phyloP scores from a whole-genome alignment of 2,113 vertebrate genomes.

The Calidris pygmaea region DNA sequence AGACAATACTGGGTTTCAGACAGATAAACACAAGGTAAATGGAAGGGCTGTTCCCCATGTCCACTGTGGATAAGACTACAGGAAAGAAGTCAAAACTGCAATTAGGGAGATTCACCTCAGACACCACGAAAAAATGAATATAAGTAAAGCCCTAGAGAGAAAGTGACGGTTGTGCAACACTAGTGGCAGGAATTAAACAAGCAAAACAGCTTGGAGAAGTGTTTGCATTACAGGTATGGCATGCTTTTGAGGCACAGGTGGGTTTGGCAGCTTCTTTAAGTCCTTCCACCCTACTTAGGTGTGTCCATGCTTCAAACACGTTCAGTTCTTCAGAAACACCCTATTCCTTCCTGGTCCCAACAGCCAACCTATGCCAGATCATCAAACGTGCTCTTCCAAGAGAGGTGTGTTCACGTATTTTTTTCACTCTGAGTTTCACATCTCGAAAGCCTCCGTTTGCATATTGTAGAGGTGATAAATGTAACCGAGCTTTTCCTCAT shows the following conservation, averaged over 20 bases:
- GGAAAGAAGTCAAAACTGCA: not conserved
- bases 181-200: not conserved
- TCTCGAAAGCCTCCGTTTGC: fast-evolving
- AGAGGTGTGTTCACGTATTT: not conserved
- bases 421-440: not conserved
- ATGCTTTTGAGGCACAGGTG: not conserved
- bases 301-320: not conserved
- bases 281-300: not conserved
- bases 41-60: not conserved
- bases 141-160: not conserved
- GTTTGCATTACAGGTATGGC: not conserved
- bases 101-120: not conserved
- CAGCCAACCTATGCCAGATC: not conserved
- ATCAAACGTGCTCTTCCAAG: not conserved
- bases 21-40: not conserved
- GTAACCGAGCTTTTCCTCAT: not conserved
- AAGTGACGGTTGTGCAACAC: not conserved
- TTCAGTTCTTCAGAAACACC: not conserved
- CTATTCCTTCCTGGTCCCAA: not conserved
- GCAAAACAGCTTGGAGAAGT: not conserved
- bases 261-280: not conserved
- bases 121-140: fast-evolving
- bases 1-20: not conserved
- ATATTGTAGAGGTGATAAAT: not conserved
- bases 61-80: not conserved